Evolutionary conservation across 2,113 vertebrate genomes (phyloP).

Genomic region (Barbus barbus): DNA sequence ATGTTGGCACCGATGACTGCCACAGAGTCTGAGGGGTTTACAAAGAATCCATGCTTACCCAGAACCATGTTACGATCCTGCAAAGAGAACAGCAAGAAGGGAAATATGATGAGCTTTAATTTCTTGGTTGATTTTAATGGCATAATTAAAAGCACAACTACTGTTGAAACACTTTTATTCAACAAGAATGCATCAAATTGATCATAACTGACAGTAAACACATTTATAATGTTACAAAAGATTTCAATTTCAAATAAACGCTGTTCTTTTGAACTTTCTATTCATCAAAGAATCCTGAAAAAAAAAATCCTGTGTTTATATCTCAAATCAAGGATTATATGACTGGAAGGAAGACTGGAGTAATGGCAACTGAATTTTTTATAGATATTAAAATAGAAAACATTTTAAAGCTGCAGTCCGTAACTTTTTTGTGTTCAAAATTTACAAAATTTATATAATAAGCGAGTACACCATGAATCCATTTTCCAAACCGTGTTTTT

Average conservation of each 20-base stretch:
- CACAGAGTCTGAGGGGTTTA: constrained; percentile 96
- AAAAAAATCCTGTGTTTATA: no score
- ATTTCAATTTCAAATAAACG: neutral
- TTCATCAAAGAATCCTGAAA: neutral
- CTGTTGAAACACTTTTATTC: neutral
- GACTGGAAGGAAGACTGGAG: neutral
- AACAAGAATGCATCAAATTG: neutral
- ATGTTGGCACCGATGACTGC: constrained; percentile 96
- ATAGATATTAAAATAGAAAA: neutral
- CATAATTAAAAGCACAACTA: neutral
- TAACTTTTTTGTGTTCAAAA: no score
- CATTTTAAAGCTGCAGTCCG: no score
- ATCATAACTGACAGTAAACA: neutral
- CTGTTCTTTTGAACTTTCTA: neutral
- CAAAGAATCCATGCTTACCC: constrained; percentile 95
- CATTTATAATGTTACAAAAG: neutral
- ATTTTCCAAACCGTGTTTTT: no score
- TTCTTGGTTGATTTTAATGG: neutral
- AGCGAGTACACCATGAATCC: no score
- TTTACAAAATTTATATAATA: no score
- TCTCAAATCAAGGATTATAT: no score
- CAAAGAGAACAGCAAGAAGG: constrained; percentile 19
- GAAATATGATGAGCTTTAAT: neutral
- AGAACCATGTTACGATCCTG: constrained; percentile 99
- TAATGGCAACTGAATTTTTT: neutral